phyloP scores from a whole-genome alignment of 2,888 invertebrate genomes.

The Callimorpha dominula region DNA sequence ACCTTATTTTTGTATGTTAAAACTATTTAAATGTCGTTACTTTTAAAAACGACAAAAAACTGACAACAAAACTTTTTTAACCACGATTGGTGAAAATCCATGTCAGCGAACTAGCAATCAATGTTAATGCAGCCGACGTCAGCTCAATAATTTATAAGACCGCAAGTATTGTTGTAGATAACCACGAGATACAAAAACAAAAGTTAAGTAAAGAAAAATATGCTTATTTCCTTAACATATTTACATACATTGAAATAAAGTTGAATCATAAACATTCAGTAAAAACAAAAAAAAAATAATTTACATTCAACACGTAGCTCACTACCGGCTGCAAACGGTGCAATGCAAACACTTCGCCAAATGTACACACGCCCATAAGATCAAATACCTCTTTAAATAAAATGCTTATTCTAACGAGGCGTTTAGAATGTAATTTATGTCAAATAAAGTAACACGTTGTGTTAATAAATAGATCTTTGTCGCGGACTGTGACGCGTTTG shows the following conservation, averaged over 20 bases:
- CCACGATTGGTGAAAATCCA: neutral
- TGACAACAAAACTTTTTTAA: neutral
- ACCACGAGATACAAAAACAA: no score
- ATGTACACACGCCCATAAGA: constrained; percentile 44
- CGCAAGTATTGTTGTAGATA: no score
- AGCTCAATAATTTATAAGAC: neutral
- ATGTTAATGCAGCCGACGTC: neutral
- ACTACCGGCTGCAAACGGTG: neutral
- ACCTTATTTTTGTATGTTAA: no score
- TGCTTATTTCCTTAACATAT: no score
- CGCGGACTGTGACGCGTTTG: constrained; percentile 42
- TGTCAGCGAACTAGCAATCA: neutral
- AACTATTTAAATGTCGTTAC: no score
- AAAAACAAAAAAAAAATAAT: neutral
- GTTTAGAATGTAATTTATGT: constrained; percentile 80
- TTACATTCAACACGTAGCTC: neutral
- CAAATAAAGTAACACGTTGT: constrained; percentile 81
- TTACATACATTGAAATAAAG: no score
- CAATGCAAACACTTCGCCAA: constrained; percentile 15
- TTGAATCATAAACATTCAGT: no score
- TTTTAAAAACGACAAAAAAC: neutral
- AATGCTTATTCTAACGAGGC: constrained; percentile 65
- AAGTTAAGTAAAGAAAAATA: no score
- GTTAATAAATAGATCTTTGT: constrained; percentile 81
- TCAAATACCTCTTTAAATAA: constrained; percentile 57